These are phyloP conservation scores for Bugulina stolonifera DNA, from an alignment of 2,888 invertebrate species.

Conservation along the genomic window DNA sequence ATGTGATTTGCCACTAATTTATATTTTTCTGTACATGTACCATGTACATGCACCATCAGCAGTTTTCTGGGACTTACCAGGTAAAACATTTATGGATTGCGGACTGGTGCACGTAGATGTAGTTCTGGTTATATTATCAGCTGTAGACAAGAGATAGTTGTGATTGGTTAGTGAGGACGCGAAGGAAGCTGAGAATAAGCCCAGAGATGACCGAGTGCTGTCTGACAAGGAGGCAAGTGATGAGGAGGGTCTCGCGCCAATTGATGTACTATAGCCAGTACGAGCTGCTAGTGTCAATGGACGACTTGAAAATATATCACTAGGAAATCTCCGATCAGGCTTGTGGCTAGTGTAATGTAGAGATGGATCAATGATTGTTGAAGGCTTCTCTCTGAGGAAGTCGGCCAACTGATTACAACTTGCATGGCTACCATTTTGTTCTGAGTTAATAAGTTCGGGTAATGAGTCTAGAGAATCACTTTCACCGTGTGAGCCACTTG, in stretches of 20 bases:
- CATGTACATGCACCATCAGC: no score
- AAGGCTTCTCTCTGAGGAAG: neutral
- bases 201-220: neutral
- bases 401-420: neutral
- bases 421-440: neutral
- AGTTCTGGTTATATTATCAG: neutral
- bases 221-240: neutral
- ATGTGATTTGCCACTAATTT: no score
- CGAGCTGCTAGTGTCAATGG: conserved; percentile 2
- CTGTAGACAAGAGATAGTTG: neutral
- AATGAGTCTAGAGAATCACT: no score
- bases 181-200: neutral
- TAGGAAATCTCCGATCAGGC: conserved; percentile 1
- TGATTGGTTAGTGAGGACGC: neutral
- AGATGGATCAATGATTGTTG: neutral
- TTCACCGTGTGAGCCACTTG: no score
- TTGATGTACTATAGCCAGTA: neutral
- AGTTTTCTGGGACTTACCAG: no score
- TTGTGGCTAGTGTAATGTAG: neutral
- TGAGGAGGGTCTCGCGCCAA: neutral
- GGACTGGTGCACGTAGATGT: neutral
- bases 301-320: conserved; percentile 6
- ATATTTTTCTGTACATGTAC: no score
- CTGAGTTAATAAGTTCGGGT: neutral
- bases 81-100: neutral